Evolutionary conservation across 2,797 vertebrate genomes (phyloP).

Genomic region (Antennarius maculatus): DNA sequence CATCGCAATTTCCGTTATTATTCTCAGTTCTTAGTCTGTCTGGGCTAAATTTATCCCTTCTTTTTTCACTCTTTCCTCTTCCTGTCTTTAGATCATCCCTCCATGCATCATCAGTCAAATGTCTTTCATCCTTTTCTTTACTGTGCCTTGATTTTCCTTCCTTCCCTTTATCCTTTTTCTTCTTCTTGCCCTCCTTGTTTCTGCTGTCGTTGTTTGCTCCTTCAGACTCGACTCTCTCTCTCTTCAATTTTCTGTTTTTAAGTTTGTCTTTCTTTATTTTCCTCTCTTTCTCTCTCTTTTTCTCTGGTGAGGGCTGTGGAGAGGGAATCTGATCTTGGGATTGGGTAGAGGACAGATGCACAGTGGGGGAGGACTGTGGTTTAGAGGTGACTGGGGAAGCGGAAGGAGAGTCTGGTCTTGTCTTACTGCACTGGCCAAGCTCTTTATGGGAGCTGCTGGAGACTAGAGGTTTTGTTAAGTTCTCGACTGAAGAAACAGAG

Average conservation of each 20-base stretch:
- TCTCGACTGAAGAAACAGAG: slow-evolving; percentile 54
- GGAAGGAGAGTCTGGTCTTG: slow-evolving; percentile 50
- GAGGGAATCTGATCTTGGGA: slow-evolving; percentile 50
- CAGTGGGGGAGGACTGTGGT: slow-evolving; percentile 51
- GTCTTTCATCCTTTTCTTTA: slow-evolving; percentile 62
- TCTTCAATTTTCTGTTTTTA: slow-evolving; percentile 70
- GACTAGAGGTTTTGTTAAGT: slow-evolving; percentile 45
- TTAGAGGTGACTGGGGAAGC: slow-evolving; percentile 57
- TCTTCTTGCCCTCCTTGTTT: slow-evolving; percentile 66
- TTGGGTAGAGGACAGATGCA: slow-evolving; percentile 46
- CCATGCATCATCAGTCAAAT: slow-evolving; percentile 43
- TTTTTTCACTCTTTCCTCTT: slow-evolving; percentile 63
- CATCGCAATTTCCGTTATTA: slow-evolving; percentile 47
- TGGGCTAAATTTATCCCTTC: slow-evolving; percentile 57
- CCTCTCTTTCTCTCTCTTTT: slow-evolving; percentile 65
- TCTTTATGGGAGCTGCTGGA: slow-evolving; percentile 60
- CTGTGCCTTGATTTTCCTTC: slow-evolving; percentile 63
- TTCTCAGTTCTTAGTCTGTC: slow-evolving; percentile 62
- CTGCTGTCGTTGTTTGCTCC: slow-evolving; percentile 50
- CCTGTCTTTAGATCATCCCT: slow-evolving; percentile 59
- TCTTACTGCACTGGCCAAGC: slow-evolving; percentile 48
- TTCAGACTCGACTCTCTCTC: slow-evolving; percentile 48
- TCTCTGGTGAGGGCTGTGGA: slow-evolving; percentile 36
- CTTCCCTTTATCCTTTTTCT: slow-evolving; percentile 69
- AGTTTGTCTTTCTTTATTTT: slow-evolving; percentile 73